phyloP scores from a whole-genome alignment of 2,113 vertebrate species.

The Neodontobutis hainanensis region DNA sequence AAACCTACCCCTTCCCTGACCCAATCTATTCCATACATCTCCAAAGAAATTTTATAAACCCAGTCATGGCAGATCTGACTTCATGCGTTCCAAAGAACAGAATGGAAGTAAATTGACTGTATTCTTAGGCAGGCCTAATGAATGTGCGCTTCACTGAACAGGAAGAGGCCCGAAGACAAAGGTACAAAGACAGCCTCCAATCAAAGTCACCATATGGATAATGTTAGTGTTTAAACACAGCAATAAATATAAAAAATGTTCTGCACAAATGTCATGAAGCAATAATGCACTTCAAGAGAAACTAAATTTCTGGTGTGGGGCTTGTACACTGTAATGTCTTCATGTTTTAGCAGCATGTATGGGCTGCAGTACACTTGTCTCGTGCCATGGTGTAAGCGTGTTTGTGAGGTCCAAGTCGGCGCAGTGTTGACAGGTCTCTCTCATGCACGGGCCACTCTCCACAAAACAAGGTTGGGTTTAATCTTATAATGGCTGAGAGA shows the following conservation, averaged over 20 bases:
- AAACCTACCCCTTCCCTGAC: too few species aligned
- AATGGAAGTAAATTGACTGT: neutral
- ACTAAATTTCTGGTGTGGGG: too few species aligned
- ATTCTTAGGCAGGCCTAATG: neutral
- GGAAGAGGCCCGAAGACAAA: neutral
- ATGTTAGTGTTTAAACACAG: too few species aligned
- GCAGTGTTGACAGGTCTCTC: conserved; percentile 75
- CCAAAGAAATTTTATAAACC: neutral
- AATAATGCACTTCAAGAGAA: too few species aligned
- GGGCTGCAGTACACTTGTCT: too few species aligned
- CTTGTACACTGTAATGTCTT: too few species aligned
- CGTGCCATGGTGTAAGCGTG: conserved; percentile 1
- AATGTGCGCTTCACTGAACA: neutral
- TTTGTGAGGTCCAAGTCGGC: conserved; percentile 50
- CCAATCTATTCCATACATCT: neutral
- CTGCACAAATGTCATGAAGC: too few species aligned
- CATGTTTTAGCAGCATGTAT: too few species aligned
- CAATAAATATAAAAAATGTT: neutral
- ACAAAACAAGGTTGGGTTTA: conserved; percentile 79
- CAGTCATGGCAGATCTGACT: neutral
- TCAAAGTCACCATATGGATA: neutral
- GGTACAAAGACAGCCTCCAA: neutral
- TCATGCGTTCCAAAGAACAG: neutral
- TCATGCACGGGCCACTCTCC: conserved; percentile 66
- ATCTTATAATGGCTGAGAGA: conserved; percentile 81